phyloP scores from a whole-genome alignment of 2,888 invertebrate species.

The Dryococelus australis region DNA sequence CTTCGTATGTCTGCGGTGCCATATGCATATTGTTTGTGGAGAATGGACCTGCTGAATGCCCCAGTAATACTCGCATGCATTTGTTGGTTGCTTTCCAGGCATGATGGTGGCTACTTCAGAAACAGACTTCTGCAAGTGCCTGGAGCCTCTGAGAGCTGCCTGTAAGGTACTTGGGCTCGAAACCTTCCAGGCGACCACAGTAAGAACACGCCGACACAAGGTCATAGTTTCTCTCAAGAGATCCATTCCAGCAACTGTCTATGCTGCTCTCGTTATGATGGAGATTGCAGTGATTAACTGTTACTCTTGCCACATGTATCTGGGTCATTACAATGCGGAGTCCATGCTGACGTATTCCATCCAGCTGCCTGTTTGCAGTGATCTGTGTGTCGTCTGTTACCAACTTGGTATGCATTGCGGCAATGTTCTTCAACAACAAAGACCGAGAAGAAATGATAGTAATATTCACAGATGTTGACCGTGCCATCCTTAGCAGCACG shows the following conservation, averaged over 20 bases:
- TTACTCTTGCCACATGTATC: neutral
- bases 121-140: too few species aligned
- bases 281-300: neutral
- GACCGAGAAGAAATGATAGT: neutral
- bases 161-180: too few species aligned
- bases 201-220: too few species aligned
- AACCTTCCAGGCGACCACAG: too few species aligned
- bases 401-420: neutral
- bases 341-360: neutral
- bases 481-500: neutral
- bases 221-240: neutral
- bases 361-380: neutral
- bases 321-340: neutral
- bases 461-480: neutral
- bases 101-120: too few species aligned
- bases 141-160: too few species aligned
- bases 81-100: too few species aligned
- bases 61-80: too few species aligned
- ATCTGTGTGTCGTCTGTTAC: neutral
- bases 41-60: too few species aligned
- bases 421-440: neutral
- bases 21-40: too few species aligned
- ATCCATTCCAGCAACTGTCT: neutral
- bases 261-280: neutral
- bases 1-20: too few species aligned